A percentile compares a stretch with the other conserved stretches of the same genome.
Evolutionary conservation across 2,113 vertebrate genomes (phyloP).

Genomic region (Scolopax mira): DNA sequence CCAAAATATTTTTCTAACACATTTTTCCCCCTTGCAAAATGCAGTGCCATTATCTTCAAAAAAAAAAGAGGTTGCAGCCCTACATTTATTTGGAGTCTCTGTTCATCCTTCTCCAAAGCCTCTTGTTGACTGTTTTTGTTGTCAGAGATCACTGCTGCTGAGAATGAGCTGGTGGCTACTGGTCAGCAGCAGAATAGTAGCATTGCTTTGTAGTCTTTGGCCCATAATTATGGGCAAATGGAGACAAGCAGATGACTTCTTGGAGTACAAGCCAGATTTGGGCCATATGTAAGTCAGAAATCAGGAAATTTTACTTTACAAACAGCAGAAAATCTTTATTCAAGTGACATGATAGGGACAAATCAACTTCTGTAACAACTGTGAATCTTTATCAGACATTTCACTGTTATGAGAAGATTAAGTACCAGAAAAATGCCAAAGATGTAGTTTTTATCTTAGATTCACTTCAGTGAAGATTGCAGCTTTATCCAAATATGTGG

Average conservation of each 20-base stretch:
- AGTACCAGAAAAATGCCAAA: background rate
- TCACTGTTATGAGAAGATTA: background rate
- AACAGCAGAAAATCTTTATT: background rate
- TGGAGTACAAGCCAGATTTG: background rate
- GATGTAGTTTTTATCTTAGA: background rate
- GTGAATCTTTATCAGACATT: background rate
- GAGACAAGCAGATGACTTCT: background rate
- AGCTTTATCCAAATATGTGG: background rate
- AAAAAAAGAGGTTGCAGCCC: background rate
- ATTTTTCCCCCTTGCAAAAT: background rate
- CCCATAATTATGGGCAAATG: background rate
- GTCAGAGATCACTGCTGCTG: background rate
- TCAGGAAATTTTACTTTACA: background rate
- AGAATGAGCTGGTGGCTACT: background rate
- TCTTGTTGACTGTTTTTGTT: background rate
- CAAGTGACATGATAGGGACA: background rate
- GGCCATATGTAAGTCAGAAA: background rate
- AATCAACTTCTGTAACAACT: background rate
- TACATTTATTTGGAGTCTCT: background rate
- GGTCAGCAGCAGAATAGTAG: background rate
- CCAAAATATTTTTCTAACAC: background rate
- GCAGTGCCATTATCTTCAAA: background rate
- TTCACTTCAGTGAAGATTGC: background rate
- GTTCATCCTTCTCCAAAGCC: background rate
- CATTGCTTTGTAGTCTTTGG: background rate